These are phyloP conservation scores for Xanthorhoe spadicearia DNA, from an alignment of 2,888 invertebrate species.

Conservation along the genomic window DNA sequence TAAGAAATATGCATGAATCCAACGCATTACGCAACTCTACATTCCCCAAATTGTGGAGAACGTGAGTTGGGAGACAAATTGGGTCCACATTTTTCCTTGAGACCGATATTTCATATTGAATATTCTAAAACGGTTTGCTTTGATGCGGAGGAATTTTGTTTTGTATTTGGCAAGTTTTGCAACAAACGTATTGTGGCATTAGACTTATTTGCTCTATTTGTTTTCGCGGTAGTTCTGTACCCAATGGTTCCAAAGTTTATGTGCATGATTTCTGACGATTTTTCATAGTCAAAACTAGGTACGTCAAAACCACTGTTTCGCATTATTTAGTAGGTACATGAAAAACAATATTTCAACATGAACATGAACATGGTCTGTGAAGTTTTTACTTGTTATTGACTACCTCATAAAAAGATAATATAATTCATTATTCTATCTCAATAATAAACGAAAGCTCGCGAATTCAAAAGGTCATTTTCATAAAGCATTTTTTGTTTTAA, in stretches of 20 bases:
- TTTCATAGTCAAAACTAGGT: not conserved
- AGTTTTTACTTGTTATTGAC: not conserved
- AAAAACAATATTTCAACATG: not conserved
- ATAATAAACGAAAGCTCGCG: conserved; percentile 34
- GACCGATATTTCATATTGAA: conserved; percentile 56
- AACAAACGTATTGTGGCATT: conserved; percentile 26
- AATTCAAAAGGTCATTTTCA: conserved; percentile 62
- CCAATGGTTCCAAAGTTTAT: not conserved
- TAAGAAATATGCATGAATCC: conserved; percentile 63
- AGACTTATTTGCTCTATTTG: conserved; percentile 23
- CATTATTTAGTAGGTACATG: not conserved
- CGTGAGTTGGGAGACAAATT: conserved; percentile 69
- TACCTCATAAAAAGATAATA: conserved; percentile 34
- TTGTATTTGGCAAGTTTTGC: conserved; percentile 34
- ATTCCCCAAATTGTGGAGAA: conserved; percentile 62
- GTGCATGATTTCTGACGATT: conserved; percentile 2
- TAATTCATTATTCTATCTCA: conserved; percentile 42
- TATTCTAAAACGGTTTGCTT: conserved; percentile 59
- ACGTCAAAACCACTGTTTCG: not conserved
- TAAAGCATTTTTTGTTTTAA: conserved; percentile 59
- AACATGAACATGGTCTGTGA: not conserved
- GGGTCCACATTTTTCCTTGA: conserved; percentile 60
- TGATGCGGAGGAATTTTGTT: conserved; percentile 42
- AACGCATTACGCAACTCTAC: conserved; percentile 64
- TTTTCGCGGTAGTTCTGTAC: conserved; percentile 11